phyloP scores from a whole-genome alignment of 2,113 vertebrate genomes.

The Ceyx margarethae region DNA sequence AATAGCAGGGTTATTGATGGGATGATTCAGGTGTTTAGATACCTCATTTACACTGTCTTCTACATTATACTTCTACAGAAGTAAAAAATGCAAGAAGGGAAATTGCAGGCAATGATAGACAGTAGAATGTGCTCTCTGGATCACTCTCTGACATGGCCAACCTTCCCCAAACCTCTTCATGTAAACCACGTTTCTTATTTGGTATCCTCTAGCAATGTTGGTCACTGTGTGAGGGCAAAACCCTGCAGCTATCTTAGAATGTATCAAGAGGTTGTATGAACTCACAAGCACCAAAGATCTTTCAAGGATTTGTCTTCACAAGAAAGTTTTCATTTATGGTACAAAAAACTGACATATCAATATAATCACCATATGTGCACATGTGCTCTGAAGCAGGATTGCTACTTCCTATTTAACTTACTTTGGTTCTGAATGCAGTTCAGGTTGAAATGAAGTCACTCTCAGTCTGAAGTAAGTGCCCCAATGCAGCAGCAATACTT shows the following conservation, averaged over 20 bases:
- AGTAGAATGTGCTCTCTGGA: neutral
- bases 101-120: neutral
- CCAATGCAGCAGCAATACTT: neutral
- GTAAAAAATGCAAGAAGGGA: neutral
- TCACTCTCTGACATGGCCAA: neutral
- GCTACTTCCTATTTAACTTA: neutral
- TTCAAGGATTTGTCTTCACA: neutral
- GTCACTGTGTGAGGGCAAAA: neutral
- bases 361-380: neutral
- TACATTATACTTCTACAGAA: neutral
- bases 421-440: neutral
- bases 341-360: neutral
- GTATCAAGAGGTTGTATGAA: neutral
- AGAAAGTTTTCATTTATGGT: neutral
- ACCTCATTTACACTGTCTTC: neutral
- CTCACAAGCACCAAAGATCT: neutral
- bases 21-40: neutral
- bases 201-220: neutral
- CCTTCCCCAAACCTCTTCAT: neutral
- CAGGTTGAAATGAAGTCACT: neutral
- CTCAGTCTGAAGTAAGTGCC: neutral
- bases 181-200: neutral
- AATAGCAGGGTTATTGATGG: neutral
- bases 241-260: neutral
- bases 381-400: neutral